Conservation (phyloP, 2,888 invertebrate genomes). For the Helleia helle region DNA sequence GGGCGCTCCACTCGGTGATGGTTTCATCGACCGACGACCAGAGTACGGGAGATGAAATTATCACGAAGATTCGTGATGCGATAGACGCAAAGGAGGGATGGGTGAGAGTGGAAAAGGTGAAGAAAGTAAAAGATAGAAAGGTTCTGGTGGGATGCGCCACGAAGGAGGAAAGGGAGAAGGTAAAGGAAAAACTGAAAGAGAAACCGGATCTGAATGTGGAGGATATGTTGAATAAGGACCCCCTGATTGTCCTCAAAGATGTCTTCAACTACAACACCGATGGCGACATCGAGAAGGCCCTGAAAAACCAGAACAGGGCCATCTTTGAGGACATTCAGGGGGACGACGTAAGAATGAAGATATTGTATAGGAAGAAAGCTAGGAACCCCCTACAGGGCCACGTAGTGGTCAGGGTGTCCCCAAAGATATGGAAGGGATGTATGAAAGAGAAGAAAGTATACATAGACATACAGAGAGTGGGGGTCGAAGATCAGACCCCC, state of each 20-base stretch:
- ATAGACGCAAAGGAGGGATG: constrained; percentile 11
- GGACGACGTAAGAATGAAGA: background rate
- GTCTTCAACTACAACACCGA: constrained; percentile 4
- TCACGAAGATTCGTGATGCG: constrained; percentile 5
- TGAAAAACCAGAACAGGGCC: constrained; percentile 10
- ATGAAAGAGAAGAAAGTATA: background rate
- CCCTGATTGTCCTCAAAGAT: constrained; percentile 11
- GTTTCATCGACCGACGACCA: constrained; percentile 4
- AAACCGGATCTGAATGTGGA: constrained; percentile 5
- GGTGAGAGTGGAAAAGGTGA: constrained; percentile 9
- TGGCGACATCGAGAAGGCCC: constrained; percentile 10
- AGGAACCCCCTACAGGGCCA: background rate
- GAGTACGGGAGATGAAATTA: constrained; percentile 10
- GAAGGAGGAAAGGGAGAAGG: constrained; percentile 8
- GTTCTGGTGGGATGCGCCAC: constrained; percentile 10
- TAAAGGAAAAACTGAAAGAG: constrained; percentile 3
- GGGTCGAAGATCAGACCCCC: too few species aligned
- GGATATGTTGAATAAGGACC: constrained; percentile 14
- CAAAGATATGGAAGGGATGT: background rate
- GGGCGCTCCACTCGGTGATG: constrained; percentile 9
- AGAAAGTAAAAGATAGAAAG: constrained; percentile 14
- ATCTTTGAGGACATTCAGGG: background rate
- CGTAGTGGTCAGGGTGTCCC: background rate
- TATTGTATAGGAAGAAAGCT: background rate
- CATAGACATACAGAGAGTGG: too few species aligned